Conservation (phyloP, 2,888 invertebrate genomes). For the Branchipolynoe longqiensis region DNA sequence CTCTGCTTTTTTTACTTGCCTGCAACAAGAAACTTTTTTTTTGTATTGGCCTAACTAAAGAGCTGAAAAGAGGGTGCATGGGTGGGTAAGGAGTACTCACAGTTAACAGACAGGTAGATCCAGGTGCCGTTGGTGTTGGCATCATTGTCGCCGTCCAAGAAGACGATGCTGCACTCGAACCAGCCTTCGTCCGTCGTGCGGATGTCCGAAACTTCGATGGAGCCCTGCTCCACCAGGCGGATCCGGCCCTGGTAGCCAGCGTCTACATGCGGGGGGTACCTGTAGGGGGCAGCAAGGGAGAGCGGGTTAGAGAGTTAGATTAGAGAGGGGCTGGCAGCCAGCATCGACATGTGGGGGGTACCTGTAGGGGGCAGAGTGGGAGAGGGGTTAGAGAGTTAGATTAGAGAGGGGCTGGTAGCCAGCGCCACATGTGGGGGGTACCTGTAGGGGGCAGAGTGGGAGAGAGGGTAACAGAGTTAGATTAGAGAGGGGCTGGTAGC, state of each 20-base stretch:
- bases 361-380: not conserved
- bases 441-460: not conserved
- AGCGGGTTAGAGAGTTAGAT: too few relatives aligned
- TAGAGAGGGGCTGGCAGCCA: constrained; percentile 67
- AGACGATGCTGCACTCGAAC: constrained; percentile 97
- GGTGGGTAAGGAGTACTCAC: constrained; percentile 85
- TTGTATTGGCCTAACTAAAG: too few relatives aligned
- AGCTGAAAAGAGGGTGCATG: too few relatives aligned
- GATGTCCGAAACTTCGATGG: constrained; percentile 97
- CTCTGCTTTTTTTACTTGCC: too few relatives aligned
- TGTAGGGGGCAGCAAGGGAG: not conserved
- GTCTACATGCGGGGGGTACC: constrained; percentile 96
- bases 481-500: constrained; percentile 66
- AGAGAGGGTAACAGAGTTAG: too few relatives aligned
- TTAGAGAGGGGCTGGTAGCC: constrained; percentile 66
- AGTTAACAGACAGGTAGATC: constrained; percentile 98
- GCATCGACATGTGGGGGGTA: constrained; percentile 97
- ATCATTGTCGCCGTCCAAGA: constrained; percentile 95
- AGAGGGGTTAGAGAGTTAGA: too few relatives aligned
- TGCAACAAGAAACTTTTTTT: too few relatives aligned
- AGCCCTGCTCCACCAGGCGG: constrained; percentile 78
- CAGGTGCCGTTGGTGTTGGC: constrained; percentile 94
- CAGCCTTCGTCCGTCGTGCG: constrained; percentile 96
- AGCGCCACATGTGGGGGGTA: constrained; percentile 95
- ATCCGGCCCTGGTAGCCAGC: constrained; percentile 82